Conservation (phyloP, 2,113 vertebrate genomes). For the Oceanodroma tethys region DNA sequence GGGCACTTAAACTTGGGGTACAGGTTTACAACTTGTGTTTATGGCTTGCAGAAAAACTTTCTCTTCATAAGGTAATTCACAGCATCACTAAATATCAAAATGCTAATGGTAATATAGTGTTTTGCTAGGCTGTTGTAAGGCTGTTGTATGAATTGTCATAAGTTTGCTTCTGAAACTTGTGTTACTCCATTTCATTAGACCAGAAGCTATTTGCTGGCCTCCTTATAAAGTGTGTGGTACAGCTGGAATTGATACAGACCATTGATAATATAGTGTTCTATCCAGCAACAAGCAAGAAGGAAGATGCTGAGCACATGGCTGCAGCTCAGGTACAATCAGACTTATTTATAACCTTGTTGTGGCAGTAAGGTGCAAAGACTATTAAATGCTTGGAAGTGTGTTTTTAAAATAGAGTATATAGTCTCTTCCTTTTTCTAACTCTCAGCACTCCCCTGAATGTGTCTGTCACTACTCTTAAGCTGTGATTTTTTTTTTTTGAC, state of each 20-base stretch:
- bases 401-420: neutral
- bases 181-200: constrained; percentile 72
- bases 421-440: neutral
- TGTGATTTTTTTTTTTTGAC: neutral
- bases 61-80: neutral
- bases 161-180: neutral
- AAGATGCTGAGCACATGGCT: constrained; percentile 95
- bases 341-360: neutral
- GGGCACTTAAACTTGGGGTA: neutral
- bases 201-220: constrained; percentile 95
- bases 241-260: constrained; percentile 95
- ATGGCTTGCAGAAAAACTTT: neutral
- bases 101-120: neutral
- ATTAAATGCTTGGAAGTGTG: neutral
- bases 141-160: neutral
- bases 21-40: neutral
- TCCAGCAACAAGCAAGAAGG: constrained; percentile 95
- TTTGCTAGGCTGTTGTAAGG: neutral
- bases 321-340: constrained; percentile 86
- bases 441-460: neutral
- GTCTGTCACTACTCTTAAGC: neutral
- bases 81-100: neutral
- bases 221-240: constrained; percentile 96
- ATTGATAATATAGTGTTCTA: constrained; percentile 97
- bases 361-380: neutral